These are phyloP conservation scores for Leptinotarsa tumamoca DNA, from an alignment of 2,888 invertebrate genomes.

Conservation along the genomic window DNA sequence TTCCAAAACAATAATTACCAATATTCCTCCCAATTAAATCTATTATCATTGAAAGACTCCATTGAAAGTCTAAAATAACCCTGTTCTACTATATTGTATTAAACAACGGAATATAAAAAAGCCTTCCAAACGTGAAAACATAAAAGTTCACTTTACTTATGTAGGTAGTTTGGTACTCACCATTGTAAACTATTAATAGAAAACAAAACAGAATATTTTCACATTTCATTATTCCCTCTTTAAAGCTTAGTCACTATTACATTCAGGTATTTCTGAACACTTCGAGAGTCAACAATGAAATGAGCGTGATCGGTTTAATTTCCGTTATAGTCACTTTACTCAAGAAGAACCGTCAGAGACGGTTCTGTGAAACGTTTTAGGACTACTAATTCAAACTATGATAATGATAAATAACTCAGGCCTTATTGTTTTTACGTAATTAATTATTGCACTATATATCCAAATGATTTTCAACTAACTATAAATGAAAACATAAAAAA, in stretches of 20 bases:
- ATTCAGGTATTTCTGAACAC: conserved; percentile 1
- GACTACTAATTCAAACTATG: not conserved
- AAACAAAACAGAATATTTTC: not conserved
- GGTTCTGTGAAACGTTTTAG: not conserved
- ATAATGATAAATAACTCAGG: no score
- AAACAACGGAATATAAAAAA: no score
- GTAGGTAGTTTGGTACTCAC: not conserved
- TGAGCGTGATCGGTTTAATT: not conserved
- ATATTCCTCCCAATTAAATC: no score
- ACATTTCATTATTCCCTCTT: not conserved
- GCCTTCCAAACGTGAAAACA: no score
- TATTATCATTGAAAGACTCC: no score
- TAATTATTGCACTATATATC: no score
- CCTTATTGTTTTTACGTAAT: no score
- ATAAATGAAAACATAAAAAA: no score
- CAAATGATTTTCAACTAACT: no score
- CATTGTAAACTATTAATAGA: not conserved
- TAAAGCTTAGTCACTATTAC: not conserved
- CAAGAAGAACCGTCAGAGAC: not conserved
- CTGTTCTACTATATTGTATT: no score
- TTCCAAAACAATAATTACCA: no score
- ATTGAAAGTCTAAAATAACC: no score
- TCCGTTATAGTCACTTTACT: not conserved
- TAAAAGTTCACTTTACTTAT: not conserved
- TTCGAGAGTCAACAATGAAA: not conserved